phyloP scores from a whole-genome alignment of 2,113 vertebrate species.

The Onychorhynchus coronatus region DNA sequence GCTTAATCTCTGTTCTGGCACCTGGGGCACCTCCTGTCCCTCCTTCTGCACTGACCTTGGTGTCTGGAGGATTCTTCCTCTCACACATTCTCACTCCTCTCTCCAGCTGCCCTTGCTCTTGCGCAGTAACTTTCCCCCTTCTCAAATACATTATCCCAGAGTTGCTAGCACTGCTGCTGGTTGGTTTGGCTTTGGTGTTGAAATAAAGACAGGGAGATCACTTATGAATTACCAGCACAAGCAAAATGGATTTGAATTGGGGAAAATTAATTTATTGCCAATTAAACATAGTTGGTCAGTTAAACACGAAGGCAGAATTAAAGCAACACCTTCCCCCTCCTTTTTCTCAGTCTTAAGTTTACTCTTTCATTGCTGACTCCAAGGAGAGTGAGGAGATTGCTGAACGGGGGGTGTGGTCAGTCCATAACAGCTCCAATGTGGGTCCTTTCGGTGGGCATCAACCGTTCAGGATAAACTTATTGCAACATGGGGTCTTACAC shows the following conservation, averaged over 20 bases:
- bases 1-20: not conserved
- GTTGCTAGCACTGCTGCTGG: not conserved
- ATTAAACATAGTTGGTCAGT: not conserved
- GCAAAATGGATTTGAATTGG: not conserved
- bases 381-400: not conserved
- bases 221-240: not conserved
- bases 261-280: not conserved
- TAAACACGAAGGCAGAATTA: not conserved
- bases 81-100: not conserved
- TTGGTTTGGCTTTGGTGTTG: not conserved
- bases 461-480: not conserved
- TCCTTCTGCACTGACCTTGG: not conserved
- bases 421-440: not conserved
- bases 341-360: not conserved
- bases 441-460: not conserved
- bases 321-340: not conserved
- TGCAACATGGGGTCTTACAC: not conserved
- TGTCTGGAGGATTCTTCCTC: not conserved
- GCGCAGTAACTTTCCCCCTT: not conserved
- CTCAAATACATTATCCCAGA: not conserved
- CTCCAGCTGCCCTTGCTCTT: not conserved
- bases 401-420: not conserved
- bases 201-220: not conserved
- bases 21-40: not conserved
- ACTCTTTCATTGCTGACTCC: not conserved